phyloP scores from a whole-genome alignment of 2,888 invertebrate species.

The Coecobrya sp. region DNA sequence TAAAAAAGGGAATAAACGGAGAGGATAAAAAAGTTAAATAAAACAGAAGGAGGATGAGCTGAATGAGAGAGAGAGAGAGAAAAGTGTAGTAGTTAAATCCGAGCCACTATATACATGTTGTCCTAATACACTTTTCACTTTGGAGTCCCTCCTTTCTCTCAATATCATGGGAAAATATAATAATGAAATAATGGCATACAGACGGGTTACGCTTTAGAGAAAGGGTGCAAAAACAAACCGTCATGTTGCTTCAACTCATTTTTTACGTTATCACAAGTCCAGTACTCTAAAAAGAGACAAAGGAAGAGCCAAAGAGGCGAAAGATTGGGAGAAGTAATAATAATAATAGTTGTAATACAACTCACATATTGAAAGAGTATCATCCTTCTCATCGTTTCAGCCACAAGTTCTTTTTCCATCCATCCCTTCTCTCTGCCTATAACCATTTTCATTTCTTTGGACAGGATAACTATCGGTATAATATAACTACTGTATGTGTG shows the following conservation, averaged over 20 bases:
- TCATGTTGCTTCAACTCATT: conserved; percentile 37
- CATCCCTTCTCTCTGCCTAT: neutral
- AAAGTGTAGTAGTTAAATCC: conserved; percentile 34
- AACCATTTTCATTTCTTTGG: conserved; percentile 8
- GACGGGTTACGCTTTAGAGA: neutral
- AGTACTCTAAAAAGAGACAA: neutral
- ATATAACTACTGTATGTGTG: conserved; percentile 19
- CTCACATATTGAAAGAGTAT: conserved; percentile 58
- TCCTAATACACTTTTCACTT: conserved; percentile 16
- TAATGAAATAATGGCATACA: conserved; percentile 27
- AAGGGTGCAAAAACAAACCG: conserved; percentile 8
- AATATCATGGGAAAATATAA: conserved; percentile 33
- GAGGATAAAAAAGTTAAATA: conserved; percentile 59
- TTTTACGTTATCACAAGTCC: neutral
- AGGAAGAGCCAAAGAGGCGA: conserved; percentile 23
- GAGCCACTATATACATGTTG: neutral
- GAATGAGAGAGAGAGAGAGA: conserved; percentile 2
- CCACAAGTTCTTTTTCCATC: conserved; percentile 36
- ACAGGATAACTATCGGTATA: conserved; percentile 11
- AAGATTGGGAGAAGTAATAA: conserved; percentile 52
- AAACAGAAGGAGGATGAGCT: conserved; percentile 52
- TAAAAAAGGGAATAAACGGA: conserved; percentile 30
- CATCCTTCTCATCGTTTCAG: conserved; percentile 16
- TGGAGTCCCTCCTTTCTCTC: conserved; percentile 24
- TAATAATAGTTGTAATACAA: conserved; percentile 49